Evolutionary conservation across 2,797 vertebrate species (phyloP).

Genomic region (Brachymystax lenok): DNA sequence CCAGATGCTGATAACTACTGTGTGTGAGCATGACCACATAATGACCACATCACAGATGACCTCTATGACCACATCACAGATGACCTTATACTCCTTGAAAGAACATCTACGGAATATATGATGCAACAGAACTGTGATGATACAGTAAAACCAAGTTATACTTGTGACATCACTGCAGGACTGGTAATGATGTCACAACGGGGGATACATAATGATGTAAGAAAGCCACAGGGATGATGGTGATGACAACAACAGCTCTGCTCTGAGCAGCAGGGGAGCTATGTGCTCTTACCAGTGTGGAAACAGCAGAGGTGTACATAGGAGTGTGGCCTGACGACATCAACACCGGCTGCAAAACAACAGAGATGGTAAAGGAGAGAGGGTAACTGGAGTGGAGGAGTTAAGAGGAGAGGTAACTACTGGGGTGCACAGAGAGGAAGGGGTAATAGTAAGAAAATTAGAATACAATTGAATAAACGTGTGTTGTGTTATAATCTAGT

Average conservation of each 20-base stretch:
- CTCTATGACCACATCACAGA: slow-evolving; percentile 21
- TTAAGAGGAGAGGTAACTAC: neutral
- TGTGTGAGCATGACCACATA: slow-evolving; percentile 40
- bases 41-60: slow-evolving; percentile 31
- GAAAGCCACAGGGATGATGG: slow-evolving; percentile 37
- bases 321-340: slow-evolving; percentile 84
- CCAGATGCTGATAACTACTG: neutral
- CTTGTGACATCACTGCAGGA: neutral
- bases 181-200: neutral
- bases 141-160: slow-evolving; percentile 17
- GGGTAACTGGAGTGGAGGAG: neutral
- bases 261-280: slow-evolving; percentile 17
- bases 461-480: neutral
- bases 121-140: slow-evolving; percentile 25
- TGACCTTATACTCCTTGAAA: slow-evolving; percentile 34
- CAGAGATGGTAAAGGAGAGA: slow-evolving; percentile 33
- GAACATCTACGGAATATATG: too few species aligned
- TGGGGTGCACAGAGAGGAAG: neutral
- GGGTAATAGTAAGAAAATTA: neutral
- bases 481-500: too few species aligned
- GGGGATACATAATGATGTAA: slow-evolving; percentile 15
- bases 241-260: slow-evolving; percentile 38
- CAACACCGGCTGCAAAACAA: slow-evolving; percentile 80
- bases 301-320: slow-evolving; percentile 84
- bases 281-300: slow-evolving; percentile 80